Evolutionary conservation across 2,113 vertebrate species (phyloP), one percentile per base, ranked within the genome.

Genomic region (Cathartes aura): DNA sequence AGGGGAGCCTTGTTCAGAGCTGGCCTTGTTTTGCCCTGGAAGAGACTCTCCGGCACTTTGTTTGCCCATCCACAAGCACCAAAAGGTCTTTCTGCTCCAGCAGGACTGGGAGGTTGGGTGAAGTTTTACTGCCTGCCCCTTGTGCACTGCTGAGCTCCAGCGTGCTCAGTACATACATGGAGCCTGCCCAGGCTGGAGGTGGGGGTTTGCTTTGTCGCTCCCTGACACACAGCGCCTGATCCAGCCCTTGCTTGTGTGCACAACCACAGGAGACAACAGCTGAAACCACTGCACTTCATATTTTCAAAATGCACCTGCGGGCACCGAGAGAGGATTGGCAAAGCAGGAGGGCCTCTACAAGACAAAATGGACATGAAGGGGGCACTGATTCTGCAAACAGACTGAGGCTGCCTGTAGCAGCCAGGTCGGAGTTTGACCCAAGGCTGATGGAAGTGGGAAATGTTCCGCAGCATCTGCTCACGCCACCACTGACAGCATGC

Each of bases 401-500:
- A 16, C 5, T 6, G 67, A 38, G 23, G 26, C 36, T 60, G 21
- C 32, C 45, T 8, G 1, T 7, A 62, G 56, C 81, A 86, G 50
- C 27, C 19, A 36, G 32, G 32, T 59, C 48, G 63, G 75, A 53
- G 18, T 42, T 73, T 81, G 58, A 26, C 26, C 36, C 55, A 73
- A 24, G 36, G 53, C 30, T 70, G 23, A 38, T 66, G 63, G 48
- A 56, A 38, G 8, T 14, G 21, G 34, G 42, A 70, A 43, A 9
- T 8, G 36, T 27, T 79, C 66, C 16, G 5, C 30, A 21, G 50
- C 3, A 0, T 22, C 60, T 52, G 89, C 17, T 70, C 30, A 5
- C 7, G 3, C 32, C 58, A 20, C 21, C 24, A 5, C 71, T 29
- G 21, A 30, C 27, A 53, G 50, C 2, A 4, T 0, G 0, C 30